Conservation (phyloP, 2,113 vertebrate species). For the Aramus guarauna region DNA sequence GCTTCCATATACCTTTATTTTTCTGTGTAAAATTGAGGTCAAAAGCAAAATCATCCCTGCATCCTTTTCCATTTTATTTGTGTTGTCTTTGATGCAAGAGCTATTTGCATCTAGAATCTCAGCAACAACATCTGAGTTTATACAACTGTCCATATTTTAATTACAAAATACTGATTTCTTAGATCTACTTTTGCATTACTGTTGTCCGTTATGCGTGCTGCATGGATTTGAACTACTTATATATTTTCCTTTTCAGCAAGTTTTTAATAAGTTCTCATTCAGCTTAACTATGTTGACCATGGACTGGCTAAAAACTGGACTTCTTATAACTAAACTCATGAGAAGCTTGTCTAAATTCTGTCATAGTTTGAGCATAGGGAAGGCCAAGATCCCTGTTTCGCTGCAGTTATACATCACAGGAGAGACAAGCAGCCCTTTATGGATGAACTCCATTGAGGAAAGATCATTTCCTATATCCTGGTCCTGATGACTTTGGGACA, state of each 20-base stretch:
- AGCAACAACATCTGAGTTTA: neutral
- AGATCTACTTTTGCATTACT: neutral
- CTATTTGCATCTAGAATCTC: neutral
- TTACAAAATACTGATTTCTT: neutral
- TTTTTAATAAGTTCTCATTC: neutral
- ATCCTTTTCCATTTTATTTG: neutral
- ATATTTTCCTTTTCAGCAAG: neutral
- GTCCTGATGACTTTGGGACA: neutral
- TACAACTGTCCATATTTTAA: neutral
- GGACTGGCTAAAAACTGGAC: neutral
- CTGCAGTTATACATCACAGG: neutral
- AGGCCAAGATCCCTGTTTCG: neutral
- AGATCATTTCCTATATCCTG: neutral
- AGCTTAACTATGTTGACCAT: neutral
- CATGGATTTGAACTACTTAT: neutral
- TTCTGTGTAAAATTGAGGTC: neutral
- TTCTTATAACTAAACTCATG: neutral
- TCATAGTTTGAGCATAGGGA: neutral
- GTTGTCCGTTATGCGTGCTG: neutral
- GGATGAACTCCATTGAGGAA: neutral
- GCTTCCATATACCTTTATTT: neutral
- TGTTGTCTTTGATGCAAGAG: neutral
- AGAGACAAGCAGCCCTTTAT: neutral
- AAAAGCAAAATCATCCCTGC: neutral
- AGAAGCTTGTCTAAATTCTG: neutral